Conservation (phyloP, 2,797 vertebrate species). For the Sternarchorhynchus goeldii region DNA sequence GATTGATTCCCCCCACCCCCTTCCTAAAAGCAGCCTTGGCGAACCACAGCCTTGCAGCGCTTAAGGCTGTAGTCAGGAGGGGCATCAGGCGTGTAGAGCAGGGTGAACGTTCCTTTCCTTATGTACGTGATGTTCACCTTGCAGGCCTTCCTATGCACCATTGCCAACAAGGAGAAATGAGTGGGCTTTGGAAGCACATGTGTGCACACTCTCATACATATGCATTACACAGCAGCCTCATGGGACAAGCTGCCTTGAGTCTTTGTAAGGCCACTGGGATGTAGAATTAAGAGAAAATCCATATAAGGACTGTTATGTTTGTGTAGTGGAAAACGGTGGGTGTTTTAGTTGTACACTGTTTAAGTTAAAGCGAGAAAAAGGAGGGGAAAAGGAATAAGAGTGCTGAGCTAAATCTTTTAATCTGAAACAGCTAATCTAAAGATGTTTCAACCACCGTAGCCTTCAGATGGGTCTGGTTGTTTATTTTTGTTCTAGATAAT, state of each 20-base stretch:
- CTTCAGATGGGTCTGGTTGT: too few species aligned
- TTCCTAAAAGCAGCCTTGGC: conserved; percentile 58
- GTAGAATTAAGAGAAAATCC: neutral
- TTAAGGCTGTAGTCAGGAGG: conserved; percentile 32
- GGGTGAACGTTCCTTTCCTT: conserved; percentile 9
- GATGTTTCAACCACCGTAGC: too few species aligned
- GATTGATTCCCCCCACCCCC: conserved; percentile 70
- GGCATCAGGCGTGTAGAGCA: conserved; percentile 20
- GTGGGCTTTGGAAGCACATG: neutral
- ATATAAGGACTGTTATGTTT: conserved; percentile 3
- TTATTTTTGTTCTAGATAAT: too few species aligned
- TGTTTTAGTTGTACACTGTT: neutral
- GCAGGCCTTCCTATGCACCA: conserved; percentile 28
- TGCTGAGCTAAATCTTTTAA: too few species aligned
- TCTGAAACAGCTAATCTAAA: too few species aligned
- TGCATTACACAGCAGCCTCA: conserved; percentile 8
- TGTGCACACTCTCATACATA: conserved; percentile 23
- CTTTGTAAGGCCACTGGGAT: conserved; percentile 2
- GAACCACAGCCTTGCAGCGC: conserved; percentile 50
- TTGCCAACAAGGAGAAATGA: conserved; percentile 40
- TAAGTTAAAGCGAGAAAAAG: too few species aligned
- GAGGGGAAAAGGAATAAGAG: too few species aligned
- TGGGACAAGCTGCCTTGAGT: conserved; percentile 21
- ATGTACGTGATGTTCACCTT: conserved; percentile 22
- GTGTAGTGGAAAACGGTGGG: neutral